These are phyloP conservation scores for Ceuthmochares aereus DNA, from an alignment of 2,113 vertebrate species.

Conservation along the genomic window DNA sequence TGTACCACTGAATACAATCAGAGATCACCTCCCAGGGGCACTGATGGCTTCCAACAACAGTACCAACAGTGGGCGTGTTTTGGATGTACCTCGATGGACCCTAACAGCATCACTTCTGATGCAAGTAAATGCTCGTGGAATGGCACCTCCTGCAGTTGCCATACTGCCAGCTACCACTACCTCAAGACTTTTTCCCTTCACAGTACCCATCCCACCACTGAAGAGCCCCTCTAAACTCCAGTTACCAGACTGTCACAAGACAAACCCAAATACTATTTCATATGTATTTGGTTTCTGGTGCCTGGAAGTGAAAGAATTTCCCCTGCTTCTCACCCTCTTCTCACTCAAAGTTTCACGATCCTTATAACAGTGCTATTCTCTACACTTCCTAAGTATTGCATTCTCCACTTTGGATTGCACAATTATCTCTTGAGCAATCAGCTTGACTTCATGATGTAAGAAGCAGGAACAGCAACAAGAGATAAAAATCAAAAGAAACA, in stretches of 20 bases:
- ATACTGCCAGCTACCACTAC: background rate
- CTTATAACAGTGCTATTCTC: background rate
- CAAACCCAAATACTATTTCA: background rate
- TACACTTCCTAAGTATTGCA: background rate
- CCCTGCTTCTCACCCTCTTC: background rate
- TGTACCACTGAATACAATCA: background rate
- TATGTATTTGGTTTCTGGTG: background rate
- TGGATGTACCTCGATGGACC: background rate
- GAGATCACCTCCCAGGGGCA: background rate
- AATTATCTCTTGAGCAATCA: background rate
- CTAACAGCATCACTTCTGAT: background rate
- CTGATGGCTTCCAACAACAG: background rate
- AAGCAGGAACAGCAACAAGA: background rate
- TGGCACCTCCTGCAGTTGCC: background rate
- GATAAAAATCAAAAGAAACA: constrained; percentile 11
- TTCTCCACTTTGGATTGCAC: background rate
- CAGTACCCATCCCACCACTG: background rate
- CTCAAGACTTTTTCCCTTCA: background rate
- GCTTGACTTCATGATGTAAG: background rate
- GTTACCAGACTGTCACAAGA: background rate
- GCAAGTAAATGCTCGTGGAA: background rate
- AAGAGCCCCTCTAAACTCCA: background rate
- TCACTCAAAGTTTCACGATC: background rate
- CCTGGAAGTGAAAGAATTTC: background rate
- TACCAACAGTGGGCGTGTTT: fast-evolving